Percentiles rank a stretch among this genome's conserved stretches.
Conservation (phyloP, 2,888 invertebrate genomes). For the Tanytarsus gracilentus region DNA sequence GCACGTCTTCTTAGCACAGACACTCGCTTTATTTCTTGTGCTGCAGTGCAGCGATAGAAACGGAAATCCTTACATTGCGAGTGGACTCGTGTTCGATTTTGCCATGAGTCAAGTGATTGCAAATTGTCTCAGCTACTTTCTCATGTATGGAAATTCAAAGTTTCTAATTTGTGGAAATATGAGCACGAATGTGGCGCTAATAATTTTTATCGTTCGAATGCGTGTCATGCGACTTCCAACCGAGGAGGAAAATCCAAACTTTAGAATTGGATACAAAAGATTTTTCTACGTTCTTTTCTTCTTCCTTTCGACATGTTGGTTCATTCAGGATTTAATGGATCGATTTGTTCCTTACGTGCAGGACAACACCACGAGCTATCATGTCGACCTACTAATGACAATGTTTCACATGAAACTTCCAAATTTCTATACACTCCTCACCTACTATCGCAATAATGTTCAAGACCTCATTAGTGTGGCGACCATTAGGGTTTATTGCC, state of each 20-base stretch:
- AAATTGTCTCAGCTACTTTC: slow-evolving; percentile 37
- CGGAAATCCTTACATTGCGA: slow-evolving; percentile 41
- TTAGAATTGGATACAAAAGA: neutral
- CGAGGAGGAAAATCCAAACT: slow-evolving; percentile 9
- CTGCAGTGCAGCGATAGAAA: slow-evolving; percentile 45
- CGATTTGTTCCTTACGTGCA: neutral
- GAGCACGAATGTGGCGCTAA: neutral
- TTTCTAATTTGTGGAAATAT: slow-evolving; percentile 24
- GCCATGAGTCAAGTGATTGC: slow-evolving; percentile 39
- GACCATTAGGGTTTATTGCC: slow-evolving; percentile 29
- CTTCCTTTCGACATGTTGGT: slow-evolving; percentile 11
- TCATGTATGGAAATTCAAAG: slow-evolving; percentile 39
- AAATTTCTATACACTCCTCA: slow-evolving; percentile 47
- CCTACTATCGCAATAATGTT: slow-evolving; percentile 65
- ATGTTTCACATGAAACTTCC: slow-evolving; percentile 29
- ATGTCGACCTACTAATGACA: slow-evolving; percentile 27
- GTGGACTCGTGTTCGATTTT: slow-evolving; percentile 38
- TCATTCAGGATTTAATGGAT: slow-evolving; percentile 19
- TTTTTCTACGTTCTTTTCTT: slow-evolving; percentile 8
- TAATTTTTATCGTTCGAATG: slow-evolving; percentile 12
- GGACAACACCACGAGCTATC: slow-evolving; percentile 2
- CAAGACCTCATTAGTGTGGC: slow-evolving; percentile 23
- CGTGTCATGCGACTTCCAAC: neutral
- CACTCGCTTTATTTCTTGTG: slow-evolving; percentile 59
- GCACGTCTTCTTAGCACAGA: slow-evolving; percentile 69